phyloP scores from a whole-genome alignment of 2,888 invertebrate species.

The Himalopsyche japonica region DNA sequence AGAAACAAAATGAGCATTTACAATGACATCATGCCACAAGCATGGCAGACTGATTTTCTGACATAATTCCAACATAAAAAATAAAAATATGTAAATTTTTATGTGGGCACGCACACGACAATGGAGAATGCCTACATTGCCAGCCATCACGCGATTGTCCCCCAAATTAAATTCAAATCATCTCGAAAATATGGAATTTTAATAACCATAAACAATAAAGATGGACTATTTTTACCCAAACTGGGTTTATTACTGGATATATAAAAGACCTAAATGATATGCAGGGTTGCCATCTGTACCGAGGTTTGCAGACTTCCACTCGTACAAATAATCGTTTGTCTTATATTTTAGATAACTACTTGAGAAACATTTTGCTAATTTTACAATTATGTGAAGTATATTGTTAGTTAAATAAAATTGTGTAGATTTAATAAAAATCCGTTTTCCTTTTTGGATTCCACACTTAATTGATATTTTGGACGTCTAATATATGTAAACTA shows the following conservation, averaged over 20 bases:
- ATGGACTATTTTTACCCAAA: neutral
- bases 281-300: too few species aligned
- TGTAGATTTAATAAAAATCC: too few species aligned
- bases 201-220: neutral
- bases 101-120: neutral
- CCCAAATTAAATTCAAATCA: neutral
- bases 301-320: too few species aligned
- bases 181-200: neutral
- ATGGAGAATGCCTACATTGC: neutral
- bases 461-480: too few species aligned
- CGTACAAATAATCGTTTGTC: too few species aligned
- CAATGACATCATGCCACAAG: neutral
- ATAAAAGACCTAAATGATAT: too few species aligned
- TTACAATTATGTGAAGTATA: too few species aligned
- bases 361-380: too few species aligned
- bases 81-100: neutral
- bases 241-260: neutral
- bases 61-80: neutral
- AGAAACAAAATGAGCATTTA: neutral
- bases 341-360: too few species aligned
- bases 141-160: neutral
- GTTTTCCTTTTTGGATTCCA: too few species aligned
- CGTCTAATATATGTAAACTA: too few species aligned
- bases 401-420: too few species aligned
- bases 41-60: neutral